phyloP scores from a whole-genome alignment of 1,140 invertebrate species.

The Cotesia vestalis region DNA sequence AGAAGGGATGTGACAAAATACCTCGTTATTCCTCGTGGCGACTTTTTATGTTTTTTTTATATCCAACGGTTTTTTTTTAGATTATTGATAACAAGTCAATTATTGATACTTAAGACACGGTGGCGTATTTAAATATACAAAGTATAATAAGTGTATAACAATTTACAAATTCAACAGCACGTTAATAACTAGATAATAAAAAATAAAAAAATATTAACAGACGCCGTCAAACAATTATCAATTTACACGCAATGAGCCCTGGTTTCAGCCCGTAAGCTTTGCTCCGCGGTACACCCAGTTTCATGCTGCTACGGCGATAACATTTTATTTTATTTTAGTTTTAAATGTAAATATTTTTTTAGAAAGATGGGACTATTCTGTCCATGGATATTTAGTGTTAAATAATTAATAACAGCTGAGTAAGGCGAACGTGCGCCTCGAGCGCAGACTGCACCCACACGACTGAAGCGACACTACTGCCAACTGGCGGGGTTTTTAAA shows the following conservation, averaged over 20 bases:
- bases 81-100: not conserved
- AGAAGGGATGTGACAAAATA: slow-evolving; percentile 14
- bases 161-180: too few species aligned
- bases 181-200: not conserved
- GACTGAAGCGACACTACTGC: not conserved
- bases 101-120: not conserved
- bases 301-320: slow-evolving; percentile 42
- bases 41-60: not conserved
- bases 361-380: not conserved
- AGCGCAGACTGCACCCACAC: slow-evolving; percentile 39
- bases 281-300: slow-evolving; percentile 45
- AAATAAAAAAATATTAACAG: not conserved
- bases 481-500: not conserved
- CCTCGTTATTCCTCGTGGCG: slow-evolving; percentile 8
- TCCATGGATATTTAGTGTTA: not conserved
- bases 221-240: slow-evolving; percentile 44
- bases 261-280: slow-evolving; percentile 50
- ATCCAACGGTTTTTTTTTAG: not conserved
- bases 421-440: slow-evolving; percentile 43
- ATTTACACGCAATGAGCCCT: slow-evolving; percentile 47
- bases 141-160: too few species aligned
- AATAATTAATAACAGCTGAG: slow-evolving; percentile 23
- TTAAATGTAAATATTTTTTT: slow-evolving; percentile 34
- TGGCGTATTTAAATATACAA: not conserved
- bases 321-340: too few species aligned